phyloP scores from a whole-genome alignment of 2,797 vertebrate genomes.

The Chrosomus eos region DNA sequence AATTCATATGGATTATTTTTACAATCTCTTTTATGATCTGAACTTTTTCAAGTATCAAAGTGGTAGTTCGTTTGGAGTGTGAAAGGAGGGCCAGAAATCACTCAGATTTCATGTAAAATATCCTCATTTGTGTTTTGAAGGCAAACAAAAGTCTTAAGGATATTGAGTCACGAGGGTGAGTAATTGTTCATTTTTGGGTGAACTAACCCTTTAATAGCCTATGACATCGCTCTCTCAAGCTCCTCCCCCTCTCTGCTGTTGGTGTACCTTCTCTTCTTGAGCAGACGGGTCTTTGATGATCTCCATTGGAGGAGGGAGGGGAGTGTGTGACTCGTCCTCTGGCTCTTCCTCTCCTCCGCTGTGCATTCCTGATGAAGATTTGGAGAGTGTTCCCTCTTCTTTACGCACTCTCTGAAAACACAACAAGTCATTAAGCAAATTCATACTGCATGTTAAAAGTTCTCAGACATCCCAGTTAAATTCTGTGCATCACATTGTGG shows the following conservation, averaged over 20 bases:
- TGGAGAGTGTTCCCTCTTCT: conserved; percentile 79
- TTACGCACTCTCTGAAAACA: conserved; percentile 73
- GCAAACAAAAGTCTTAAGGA: background rate
- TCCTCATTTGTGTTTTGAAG: background rate
- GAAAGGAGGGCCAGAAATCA: background rate
- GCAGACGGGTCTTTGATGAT: conserved; percentile 95
- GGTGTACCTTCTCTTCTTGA: conserved; percentile 92
- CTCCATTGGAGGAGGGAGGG: conserved; percentile 96
- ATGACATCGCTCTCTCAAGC: background rate
- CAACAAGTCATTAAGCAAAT: background rate
- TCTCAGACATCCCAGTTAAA: background rate
- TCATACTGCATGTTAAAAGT: background rate
- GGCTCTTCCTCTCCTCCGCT: conserved; percentile 96
- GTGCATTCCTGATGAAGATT: conserved; percentile 79
- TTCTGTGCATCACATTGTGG: background rate
- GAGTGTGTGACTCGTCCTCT: conserved; percentile 93
- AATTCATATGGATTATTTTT: background rate
- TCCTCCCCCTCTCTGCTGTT: background rate
- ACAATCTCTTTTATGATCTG: background rate
- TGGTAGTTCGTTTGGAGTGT: background rate
- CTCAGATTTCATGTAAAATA: background rate
- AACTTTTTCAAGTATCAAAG: background rate
- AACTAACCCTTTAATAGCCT: background rate
- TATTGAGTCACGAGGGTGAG: background rate
- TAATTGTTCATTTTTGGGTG: background rate